Percentiles rank a stretch among this genome's conserved stretches.
These are phyloP conservation scores for Siniperca chuatsi DNA, from an alignment of 2,113 vertebrate species.

Conservation along the genomic window DNA sequence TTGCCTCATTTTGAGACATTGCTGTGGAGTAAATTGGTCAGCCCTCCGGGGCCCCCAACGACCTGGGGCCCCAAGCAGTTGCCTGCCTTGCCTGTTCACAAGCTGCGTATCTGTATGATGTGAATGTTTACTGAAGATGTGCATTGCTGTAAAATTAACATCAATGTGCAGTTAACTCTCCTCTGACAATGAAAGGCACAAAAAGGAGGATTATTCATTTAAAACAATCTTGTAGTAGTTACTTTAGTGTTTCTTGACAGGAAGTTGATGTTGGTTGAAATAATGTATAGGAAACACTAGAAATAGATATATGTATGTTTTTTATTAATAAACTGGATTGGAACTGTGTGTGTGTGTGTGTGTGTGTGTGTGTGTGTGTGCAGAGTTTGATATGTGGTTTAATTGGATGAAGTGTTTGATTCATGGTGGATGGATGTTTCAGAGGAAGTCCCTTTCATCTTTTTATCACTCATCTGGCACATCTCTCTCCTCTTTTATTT, in stretches of 20 bases:
- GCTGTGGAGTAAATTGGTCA: no score
- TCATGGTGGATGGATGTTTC: slow-evolving; percentile 61
- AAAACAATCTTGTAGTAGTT: no score
- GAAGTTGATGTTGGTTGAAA: slow-evolving; percentile 7
- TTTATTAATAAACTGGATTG: slow-evolving; percentile 32
- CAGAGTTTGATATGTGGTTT: slow-evolving; percentile 49
- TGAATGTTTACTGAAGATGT: no score
- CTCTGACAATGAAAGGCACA: no score
- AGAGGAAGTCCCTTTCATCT: slow-evolving; percentile 75
- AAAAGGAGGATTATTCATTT: no score
- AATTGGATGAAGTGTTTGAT: slow-evolving; percentile 75
- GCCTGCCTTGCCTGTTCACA: no score
- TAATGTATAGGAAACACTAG: not conserved
- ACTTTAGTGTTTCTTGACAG: not conserved
- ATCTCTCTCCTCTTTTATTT: slow-evolving; percentile 48
- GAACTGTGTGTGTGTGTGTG: slow-evolving; percentile 7
- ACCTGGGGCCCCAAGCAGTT: no score
- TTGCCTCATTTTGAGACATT: no score
- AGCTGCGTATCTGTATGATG: no score
- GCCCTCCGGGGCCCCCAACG: no score
- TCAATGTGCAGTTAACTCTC: no score
- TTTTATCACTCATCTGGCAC: slow-evolving; percentile 63
- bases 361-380: slow-evolving; percentile 1
- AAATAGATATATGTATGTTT: slow-evolving; percentile 1
- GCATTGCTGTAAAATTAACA: no score